Evolutionary conservation across 2,888 invertebrate genomes (phyloP).

Genomic region (Tetranychus piercei): DNA sequence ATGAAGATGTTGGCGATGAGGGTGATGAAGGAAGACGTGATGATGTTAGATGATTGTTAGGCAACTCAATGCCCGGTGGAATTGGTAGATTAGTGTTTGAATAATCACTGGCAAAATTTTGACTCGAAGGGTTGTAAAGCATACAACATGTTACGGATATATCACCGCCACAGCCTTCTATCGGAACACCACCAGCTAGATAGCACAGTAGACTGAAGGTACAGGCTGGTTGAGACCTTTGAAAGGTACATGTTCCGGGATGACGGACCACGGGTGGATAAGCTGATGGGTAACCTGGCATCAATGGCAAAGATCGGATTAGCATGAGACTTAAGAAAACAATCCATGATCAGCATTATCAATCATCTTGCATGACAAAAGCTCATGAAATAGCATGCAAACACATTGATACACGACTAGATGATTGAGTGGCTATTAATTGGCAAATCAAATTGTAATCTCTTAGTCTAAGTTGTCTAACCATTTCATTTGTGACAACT

Average conservation of each 20-base stretch:
- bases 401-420: too few relatives aligned
- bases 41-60: constrained; percentile 2
- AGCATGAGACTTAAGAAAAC: not conserved
- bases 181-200: constrained; percentile 54
- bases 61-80: not conserved
- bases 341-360: not conserved
- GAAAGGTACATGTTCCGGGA: constrained; percentile 20
- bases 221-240: constrained; percentile 37
- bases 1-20: not conserved
- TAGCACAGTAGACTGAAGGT: constrained; percentile 53
- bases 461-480: too few relatives aligned
- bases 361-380: too few relatives aligned
- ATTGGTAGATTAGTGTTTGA: not conserved
- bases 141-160: constrained; percentile 49
- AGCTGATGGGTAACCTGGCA: not conserved
- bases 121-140: not conserved
- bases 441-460: too few relatives aligned
- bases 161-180: constrained; percentile 34
- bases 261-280: constrained; percentile 18
- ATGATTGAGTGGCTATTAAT: too few relatives aligned
- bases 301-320: too few relatives aligned
- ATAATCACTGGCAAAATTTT: constrained; percentile 4
- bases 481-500: too few relatives aligned
- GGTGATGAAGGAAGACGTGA: not conserved
- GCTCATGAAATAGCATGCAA: too few relatives aligned